phyloP scores from a whole-genome alignment of 2,888 invertebrate genomes.

The Hirtodrosophila confusa region DNA sequence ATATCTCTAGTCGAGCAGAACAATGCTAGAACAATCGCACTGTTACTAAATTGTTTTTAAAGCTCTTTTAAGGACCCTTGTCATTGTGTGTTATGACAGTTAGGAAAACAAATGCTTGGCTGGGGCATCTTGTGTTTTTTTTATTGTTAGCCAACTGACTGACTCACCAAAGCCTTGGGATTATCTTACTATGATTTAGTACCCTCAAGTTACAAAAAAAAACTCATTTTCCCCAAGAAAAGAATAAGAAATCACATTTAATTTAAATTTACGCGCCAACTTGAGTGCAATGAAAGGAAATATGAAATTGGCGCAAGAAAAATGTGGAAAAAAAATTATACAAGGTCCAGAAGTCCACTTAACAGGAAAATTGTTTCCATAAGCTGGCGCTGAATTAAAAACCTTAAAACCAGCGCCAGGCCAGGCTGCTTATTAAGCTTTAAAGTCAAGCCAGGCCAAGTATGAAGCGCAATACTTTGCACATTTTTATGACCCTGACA shows the following conservation, averaged over 20 bases:
- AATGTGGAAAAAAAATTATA: slow-evolving; percentile 31
- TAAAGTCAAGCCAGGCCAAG: slow-evolving; percentile 10
- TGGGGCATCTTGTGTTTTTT: slow-evolving; percentile 1
- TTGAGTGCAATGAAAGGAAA: slow-evolving; percentile 61
- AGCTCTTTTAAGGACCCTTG: slow-evolving; percentile 34
- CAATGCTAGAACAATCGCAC: background rate
- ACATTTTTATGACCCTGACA: slow-evolving; percentile 66
- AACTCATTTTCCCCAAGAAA: slow-evolving; percentile 2
- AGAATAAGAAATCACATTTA: slow-evolving; percentile 47
- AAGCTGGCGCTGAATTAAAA: slow-evolving; percentile 32
- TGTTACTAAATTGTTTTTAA: slow-evolving; percentile 24
- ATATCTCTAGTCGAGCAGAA: background rate
- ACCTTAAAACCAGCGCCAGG: slow-evolving; percentile 7
- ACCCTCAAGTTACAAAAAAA: slow-evolving; percentile 16
- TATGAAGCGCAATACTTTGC: slow-evolving; percentile 60
- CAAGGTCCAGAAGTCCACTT: slow-evolving; percentile 63
- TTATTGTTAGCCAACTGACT: slow-evolving; percentile 10
- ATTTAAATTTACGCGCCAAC: slow-evolving; percentile 67
- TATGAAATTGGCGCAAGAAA: slow-evolving; percentile 43
- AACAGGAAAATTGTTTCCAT: slow-evolving; percentile 61
- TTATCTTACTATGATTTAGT: slow-evolving; percentile 49
- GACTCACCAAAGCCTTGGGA: slow-evolving; percentile 31
- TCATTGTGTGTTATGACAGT: slow-evolving; percentile 46
- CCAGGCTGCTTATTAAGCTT: slow-evolving; percentile 14
- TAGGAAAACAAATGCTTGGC: slow-evolving; percentile 22